A percentile compares a stretch with the other conserved stretches of the same genome.
Evolutionary conservation across 2,113 vertebrate species (phyloP).

Genomic region (Formicarius rufipectus): DNA sequence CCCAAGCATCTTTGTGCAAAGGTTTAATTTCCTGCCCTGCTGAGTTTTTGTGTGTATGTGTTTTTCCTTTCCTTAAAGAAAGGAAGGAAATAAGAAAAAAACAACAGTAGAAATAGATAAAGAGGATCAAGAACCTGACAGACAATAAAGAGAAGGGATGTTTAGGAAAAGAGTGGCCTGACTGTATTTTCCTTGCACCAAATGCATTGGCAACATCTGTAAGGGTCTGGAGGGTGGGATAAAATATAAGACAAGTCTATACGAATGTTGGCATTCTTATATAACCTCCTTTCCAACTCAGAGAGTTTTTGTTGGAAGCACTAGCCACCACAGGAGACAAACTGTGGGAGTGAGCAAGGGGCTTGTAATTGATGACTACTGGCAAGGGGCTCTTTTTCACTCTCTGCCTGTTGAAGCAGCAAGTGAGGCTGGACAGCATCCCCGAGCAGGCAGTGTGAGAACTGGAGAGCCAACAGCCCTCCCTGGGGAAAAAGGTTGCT

Average conservation of each 20-base stretch:
- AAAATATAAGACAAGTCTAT: not conserved
- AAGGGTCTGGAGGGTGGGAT: not conserved
- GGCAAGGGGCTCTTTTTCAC: not conserved
- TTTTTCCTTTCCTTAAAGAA: not conserved
- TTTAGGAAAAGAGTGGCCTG: not conserved
- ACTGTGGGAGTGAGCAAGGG: rapidly evolving
- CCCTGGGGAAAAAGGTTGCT: not conserved
- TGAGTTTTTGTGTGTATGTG: not conserved
- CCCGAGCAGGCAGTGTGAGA: rapidly evolving
- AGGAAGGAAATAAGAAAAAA: not conserved
- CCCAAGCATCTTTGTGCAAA: not conserved
- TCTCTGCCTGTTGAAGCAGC: not conserved
- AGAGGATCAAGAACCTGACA: not conserved
- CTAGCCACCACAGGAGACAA: rapidly evolving
- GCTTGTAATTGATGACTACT: not conserved
- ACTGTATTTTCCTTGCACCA: not conserved
- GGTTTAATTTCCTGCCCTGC: conserved; percentile 37
- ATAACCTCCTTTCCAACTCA: not conserved
- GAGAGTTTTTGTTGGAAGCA: not conserved
- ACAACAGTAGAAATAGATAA: not conserved
- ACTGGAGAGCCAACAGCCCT: not conserved
- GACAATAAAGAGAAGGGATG: not conserved
- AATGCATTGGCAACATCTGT: not conserved
- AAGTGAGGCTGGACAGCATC: not conserved
- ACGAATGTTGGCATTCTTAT: not conserved